Conservation (phyloP, 1,140 invertebrate species). For the Phymastichus coffea region DNA sequence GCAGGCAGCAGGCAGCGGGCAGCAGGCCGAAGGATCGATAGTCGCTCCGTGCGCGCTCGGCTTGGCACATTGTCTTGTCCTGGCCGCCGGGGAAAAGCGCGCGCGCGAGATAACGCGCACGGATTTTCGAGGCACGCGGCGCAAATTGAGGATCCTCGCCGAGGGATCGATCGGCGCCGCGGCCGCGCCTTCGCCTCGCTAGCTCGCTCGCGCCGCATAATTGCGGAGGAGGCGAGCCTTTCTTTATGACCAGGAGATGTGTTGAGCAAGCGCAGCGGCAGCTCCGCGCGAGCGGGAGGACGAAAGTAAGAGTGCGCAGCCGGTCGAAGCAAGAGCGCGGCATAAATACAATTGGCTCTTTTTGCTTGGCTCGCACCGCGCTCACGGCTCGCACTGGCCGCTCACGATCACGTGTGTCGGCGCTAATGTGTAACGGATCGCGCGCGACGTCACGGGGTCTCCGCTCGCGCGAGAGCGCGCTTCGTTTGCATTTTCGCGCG, state of each 20-base stretch:
- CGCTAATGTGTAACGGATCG: constrained; percentile 6
- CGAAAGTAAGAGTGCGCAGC: constrained; percentile 23
- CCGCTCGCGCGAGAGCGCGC: no score
- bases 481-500: no score
- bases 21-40: constrained; percentile 45
- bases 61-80: constrained; percentile 37
- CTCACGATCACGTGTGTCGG: background rate
- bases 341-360: no score
- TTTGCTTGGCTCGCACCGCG: background rate
- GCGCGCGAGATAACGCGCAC: constrained; percentile 17
- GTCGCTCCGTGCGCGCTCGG: constrained; percentile 1
- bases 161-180: background rate
- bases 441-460: no score
- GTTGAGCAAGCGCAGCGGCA: background rate
- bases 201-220: background rate
- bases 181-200: background rate
- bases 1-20: no score
- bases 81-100: no score
- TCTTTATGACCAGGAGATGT: background rate
- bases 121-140: constrained; percentile 15
- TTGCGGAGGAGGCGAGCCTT: background rate
- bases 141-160: background rate
- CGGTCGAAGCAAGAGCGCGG: background rate
- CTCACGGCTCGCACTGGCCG: no score
- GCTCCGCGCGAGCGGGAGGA: constrained; percentile 2